Evolutionary conservation across 2,113 vertebrate genomes (phyloP), one percentile per base, ranked within the genome.

Genomic region (Ceyx margarethae): DNA sequence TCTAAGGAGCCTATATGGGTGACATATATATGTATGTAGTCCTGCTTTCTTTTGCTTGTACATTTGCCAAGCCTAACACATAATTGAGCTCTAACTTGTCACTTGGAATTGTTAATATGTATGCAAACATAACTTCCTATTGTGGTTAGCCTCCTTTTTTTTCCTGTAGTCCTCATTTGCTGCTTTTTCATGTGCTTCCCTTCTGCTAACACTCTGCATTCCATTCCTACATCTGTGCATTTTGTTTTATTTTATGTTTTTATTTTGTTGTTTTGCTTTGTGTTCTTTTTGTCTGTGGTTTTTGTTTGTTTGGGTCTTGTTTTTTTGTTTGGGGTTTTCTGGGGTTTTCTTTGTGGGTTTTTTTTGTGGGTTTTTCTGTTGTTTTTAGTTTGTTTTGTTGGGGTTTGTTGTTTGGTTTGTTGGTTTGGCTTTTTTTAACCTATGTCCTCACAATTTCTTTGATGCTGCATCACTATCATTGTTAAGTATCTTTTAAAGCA

Each of bases 61-160:
- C 18, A 3, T 77, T 81, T 90, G 81, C 87, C 76, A 95, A 81
- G 28, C n/a, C n/a, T 82, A 87, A 56, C 50, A 82, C 81, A 67
- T 84, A 87, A 95, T 61, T 91, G 46, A 81, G 50, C 67, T 86
- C 56, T 77, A 57, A 80, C 50, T 66, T 81, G 46, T 84, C 35
- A 73, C 66, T 92, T 91, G 81, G 29, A 79, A 86, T 86, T 91
- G 51, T 89, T 61, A 75, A 21, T 87, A 75, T 71, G 28, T 73
- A 68, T 67, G 35, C 43, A 77, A 89, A 83, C 42, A 61, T 56
- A 77, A 72, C 77, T 90, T 93, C 29, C 80, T 81, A 9, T 68
- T 82, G 53, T 61, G 23, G 54, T 87, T 81, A 76, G 31, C 50
- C 31, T 75, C 8, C 71, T 75, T 87, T 91, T 79, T n/a, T 79